phyloP scores from a whole-genome alignment of 2,113 vertebrate species.

The Eidolon helvum region DNA sequence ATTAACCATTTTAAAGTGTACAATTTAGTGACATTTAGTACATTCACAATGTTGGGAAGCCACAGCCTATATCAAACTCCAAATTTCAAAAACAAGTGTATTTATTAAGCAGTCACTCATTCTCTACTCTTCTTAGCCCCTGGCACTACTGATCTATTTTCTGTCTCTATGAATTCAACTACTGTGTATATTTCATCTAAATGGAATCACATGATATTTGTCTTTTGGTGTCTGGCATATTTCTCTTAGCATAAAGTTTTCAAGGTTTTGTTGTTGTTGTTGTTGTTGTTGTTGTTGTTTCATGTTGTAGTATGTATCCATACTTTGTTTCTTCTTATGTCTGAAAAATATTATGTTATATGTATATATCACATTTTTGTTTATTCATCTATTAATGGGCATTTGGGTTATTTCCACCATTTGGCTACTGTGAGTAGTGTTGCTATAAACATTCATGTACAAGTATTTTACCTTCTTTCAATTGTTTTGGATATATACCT shows the following conservation, averaged over 20 bases:
- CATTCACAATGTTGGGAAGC: not conserved
- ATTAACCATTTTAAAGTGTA: not conserved
- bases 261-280: not conserved
- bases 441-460: not conserved
- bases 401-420: not conserved
- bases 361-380: not conserved
- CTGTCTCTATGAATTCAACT: not conserved
- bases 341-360: not conserved
- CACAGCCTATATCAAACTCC: not conserved
- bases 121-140: not conserved
- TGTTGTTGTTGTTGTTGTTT: not conserved
- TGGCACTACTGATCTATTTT: rapidly evolving
- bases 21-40: not conserved
- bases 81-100: not conserved
- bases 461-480: not conserved
- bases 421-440: not conserved
- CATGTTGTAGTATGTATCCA: not conserved
- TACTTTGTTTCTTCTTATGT: not conserved
- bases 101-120: not conserved
- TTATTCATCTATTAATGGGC: not conserved
- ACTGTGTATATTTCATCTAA: not conserved
- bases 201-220: not conserved
- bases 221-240: not conserved
- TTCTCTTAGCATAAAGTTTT: not conserved
- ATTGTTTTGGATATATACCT: not conserved